A percentile compares a stretch with the other conserved stretches of the same genome.
These are phyloP conservation scores for Danio tinwini DNA, from an alignment of 2,797 vertebrate genomes.

Conservation along the genomic window DNA sequence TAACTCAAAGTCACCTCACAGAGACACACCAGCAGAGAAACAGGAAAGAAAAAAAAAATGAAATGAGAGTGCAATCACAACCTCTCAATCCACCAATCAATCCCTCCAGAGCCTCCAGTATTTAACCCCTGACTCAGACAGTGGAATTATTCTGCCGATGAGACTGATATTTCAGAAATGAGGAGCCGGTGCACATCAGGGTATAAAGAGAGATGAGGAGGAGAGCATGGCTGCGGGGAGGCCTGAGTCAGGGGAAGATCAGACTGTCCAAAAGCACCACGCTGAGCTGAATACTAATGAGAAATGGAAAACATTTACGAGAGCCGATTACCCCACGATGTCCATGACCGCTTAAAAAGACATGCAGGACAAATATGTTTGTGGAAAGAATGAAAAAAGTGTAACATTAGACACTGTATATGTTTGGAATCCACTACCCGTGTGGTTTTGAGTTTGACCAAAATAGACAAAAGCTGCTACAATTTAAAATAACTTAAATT, in stretches of 20 bases:
- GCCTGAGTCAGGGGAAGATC: conserved; percentile 60
- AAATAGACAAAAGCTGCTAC: no score
- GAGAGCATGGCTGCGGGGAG: conserved; percentile 52
- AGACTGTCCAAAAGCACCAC: conserved; percentile 60
- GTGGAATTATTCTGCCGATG: conserved; percentile 57
- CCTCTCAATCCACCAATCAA: conserved; percentile 47
- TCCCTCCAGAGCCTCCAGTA: conserved; percentile 43
- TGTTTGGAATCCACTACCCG: no score
- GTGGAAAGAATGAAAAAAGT: no score
- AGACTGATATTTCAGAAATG: conserved; percentile 63
- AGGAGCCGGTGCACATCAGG: conserved; percentile 62
- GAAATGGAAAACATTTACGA: conserved; percentile 48
- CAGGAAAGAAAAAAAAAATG: neutral
- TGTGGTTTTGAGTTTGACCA: no score
- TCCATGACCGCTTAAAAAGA: conserved; percentile 25
- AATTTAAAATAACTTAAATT: no score
- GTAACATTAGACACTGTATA: no score
- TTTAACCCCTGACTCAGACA: conserved; percentile 41
- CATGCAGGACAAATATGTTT: conserved; percentile 10
- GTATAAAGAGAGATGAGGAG: conserved; percentile 43
- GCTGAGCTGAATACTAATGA: conserved; percentile 64
- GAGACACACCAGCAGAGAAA: neutral
- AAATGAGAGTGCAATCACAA: conserved; percentile 25
- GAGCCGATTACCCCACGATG: conserved; percentile 18
- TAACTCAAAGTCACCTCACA: conserved; percentile 15